Evolutionary conservation across 2,797 vertebrate species (phyloP).

Genomic region (Harpagifer antarcticus): DNA sequence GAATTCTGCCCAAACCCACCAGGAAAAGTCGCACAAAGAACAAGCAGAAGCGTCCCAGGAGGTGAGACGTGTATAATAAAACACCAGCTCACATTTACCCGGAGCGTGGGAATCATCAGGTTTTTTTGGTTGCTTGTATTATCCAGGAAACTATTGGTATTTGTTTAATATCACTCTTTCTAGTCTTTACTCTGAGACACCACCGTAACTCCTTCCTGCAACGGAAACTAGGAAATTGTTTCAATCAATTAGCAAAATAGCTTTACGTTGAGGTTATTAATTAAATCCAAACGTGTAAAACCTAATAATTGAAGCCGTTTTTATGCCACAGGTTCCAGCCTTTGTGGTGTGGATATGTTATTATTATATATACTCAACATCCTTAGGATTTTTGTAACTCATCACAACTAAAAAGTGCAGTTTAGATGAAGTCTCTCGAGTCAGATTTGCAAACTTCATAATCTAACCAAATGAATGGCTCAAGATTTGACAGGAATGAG

Average conservation of each 20-base stretch:
- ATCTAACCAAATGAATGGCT: too few relatives aligned
- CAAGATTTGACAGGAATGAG: too few relatives aligned
- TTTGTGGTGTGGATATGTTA: neutral
- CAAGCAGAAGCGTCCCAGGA: constrained; percentile 98
- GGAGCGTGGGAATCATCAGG: too few relatives aligned
- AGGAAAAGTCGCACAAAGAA: constrained; percentile 98
- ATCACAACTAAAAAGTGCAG: neutral
- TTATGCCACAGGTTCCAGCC: too few relatives aligned
- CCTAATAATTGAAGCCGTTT: neutral
- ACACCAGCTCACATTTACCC: too few relatives aligned
- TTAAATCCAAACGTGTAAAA: neutral
- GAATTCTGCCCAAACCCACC: constrained; percentile 98
- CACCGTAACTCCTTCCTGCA: too few relatives aligned
- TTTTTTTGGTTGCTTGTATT: too few relatives aligned
- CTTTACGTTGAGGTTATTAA: too few relatives aligned
- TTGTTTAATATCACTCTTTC: neutral
- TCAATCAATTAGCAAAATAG: too few relatives aligned
- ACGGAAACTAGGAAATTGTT: too few relatives aligned
- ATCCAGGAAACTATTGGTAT: neutral
- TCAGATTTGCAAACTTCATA: neutral
- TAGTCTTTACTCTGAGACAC: too few relatives aligned
- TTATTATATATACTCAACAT: too few relatives aligned
- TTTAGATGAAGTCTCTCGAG: neutral
- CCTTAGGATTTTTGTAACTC: neutral
- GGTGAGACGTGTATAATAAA: constrained; percentile 78